Evolutionary conservation across 2,113 vertebrate genomes (phyloP).

Genomic region (Pycnonotus jocosus): DNA sequence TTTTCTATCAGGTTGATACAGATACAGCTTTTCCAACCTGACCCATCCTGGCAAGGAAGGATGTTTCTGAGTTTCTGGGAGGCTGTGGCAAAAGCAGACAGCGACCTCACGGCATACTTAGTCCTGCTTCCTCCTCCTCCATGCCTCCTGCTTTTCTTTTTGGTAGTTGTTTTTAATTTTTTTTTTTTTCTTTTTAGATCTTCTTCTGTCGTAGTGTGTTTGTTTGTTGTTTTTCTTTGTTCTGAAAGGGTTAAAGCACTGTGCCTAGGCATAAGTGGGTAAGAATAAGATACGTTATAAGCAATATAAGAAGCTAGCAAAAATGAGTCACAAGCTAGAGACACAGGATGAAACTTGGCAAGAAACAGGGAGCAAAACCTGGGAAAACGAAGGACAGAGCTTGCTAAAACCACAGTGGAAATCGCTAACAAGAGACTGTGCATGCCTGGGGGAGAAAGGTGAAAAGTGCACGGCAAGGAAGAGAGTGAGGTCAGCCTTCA

Average conservation of each 20-base stretch:
- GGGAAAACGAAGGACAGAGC: not conserved
- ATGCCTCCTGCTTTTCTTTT: not conserved
- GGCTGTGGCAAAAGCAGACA: rapidly evolving
- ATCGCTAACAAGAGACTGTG: not conserved
- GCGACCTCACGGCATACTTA: rapidly evolving
- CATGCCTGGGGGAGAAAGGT: not conserved
- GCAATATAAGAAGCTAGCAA: too few species aligned
- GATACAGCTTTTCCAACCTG: rapidly evolving
- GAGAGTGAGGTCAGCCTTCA: not conserved
- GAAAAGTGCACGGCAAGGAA: not conserved
- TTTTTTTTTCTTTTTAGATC: not conserved
- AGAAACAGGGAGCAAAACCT: not conserved
- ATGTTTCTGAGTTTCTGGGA: not conserved
- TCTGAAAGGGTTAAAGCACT: not conserved
- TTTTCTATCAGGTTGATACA: rapidly evolving
- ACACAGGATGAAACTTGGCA: not conserved
- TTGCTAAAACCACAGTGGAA: not conserved
- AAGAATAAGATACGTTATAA: not conserved
- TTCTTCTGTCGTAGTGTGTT: not conserved
- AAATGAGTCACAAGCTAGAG: too few species aligned
- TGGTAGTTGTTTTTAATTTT: too few species aligned
- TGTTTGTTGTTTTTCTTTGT: not conserved
- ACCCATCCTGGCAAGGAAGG: rapidly evolving
- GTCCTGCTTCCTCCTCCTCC: not conserved
- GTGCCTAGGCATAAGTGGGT: not conserved